A percentile compares a stretch with the other conserved stretches of the same genome.
Evolutionary conservation across 2,888 invertebrate species (phyloP).

Genomic region (Gymnoscelis rufifasciata): DNA sequence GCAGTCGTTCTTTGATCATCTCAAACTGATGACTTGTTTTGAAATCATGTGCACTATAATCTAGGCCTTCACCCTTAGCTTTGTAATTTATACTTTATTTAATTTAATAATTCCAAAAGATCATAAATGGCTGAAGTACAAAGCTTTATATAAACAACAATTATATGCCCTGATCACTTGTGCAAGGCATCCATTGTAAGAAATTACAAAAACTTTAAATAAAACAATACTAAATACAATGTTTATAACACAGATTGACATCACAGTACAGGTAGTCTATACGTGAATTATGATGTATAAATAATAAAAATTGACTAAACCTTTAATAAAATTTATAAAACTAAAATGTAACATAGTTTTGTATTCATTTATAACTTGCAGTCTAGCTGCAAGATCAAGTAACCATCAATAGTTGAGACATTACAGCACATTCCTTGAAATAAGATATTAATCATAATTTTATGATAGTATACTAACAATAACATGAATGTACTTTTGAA

Average conservation of each 20-base stretch:
- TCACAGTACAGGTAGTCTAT: slow-evolving; percentile 36
- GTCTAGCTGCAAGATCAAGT: slow-evolving; percentile 5
- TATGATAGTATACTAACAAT: slow-evolving; percentile 10
- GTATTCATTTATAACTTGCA: slow-evolving; percentile 13
- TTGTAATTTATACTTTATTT: slow-evolving; percentile 27
- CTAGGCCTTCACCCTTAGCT: slow-evolving; percentile 54
- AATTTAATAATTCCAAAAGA: slow-evolving; percentile 2
- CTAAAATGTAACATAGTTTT: slow-evolving; percentile 25
- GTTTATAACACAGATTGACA: slow-evolving; percentile 32
- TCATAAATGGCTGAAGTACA: slow-evolving; percentile 12
- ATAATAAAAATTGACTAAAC: slow-evolving; percentile 28
- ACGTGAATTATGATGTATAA: slow-evolving; percentile 31
- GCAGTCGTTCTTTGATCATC: slow-evolving; percentile 49
- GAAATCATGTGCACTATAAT: slow-evolving; percentile 46
- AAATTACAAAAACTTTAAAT: slow-evolving; percentile 35
- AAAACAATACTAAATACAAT: slow-evolving; percentile 32
- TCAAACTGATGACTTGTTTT: slow-evolving; percentile 11
- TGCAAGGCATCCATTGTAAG: slow-evolving; percentile 42
- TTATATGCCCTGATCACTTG: slow-evolving; percentile 12
- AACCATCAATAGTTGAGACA: slow-evolving; percentile 17
- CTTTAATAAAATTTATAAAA: slow-evolving; percentile 28
- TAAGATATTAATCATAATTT: slow-evolving; percentile 27
- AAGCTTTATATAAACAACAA: slow-evolving; percentile 26
- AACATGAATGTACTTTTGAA: slow-evolving; percentile 38
- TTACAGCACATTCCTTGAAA: slow-evolving; percentile 15